phyloP scores from a whole-genome alignment of 2,888 invertebrate species.

The Nineta flava region DNA sequence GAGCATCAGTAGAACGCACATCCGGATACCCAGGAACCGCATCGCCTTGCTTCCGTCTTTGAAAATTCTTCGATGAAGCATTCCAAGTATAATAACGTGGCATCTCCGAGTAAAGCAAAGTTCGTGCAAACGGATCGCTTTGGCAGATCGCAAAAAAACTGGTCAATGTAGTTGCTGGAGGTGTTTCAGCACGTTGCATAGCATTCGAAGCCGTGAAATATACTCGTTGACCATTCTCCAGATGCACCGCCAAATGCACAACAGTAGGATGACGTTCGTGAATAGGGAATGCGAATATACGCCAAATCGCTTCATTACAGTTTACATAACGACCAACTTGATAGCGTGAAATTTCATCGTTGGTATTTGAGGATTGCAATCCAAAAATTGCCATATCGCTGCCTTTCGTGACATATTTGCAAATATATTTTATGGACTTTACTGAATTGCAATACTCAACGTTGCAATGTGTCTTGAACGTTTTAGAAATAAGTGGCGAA shows the following conservation, averaged over 20 bases:
- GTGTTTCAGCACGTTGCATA: constrained; percentile 8
- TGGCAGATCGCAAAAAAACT: constrained; percentile 12
- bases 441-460: constrained; percentile 16
- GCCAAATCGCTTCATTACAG: constrained; percentile 14
- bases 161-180: constrained; percentile 13
- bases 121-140: constrained; percentile 16
- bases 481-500: too few species aligned
- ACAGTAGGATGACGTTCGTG: constrained; percentile 3
- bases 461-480: too few species aligned
- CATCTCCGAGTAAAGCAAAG: constrained; percentile 20
- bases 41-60: constrained; percentile 18
- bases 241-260: constrained; percentile 12
- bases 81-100: constrained; percentile 21
- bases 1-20: constrained; percentile 12
- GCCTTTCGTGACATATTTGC: constrained; percentile 19
- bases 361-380: constrained; percentile 10
- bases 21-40: constrained; percentile 12
- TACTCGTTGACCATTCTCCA: constrained; percentile 13
- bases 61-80: constrained; percentile 18
- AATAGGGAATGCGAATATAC: constrained; percentile 9
- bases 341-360: too few species aligned
- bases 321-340: constrained; percentile 14
- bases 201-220: constrained; percentile 14
- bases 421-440: constrained; percentile 22
- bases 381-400: constrained; percentile 13